Conservation (phyloP, 1,140 invertebrate species). For the Conopomorpha cramerella region DNA sequence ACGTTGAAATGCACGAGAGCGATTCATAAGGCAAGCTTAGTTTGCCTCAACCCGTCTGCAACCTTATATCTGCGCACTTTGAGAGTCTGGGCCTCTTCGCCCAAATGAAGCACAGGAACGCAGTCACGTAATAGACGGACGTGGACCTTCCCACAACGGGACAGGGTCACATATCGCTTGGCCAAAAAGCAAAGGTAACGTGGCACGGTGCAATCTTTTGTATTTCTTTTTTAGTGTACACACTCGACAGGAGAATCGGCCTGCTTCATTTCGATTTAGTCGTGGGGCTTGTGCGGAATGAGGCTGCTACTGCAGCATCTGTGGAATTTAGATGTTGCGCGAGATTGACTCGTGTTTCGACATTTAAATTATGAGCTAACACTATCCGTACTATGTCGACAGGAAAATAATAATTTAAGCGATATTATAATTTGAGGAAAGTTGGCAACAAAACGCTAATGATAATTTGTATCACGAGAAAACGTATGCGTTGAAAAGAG, state of each 20-base stretch:
- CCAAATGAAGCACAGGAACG: slow-evolving; percentile 25
- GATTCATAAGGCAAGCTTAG: slow-evolving; percentile 42
- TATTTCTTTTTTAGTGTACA: background rate
- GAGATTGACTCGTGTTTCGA: too few species aligned
- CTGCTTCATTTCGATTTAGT: background rate
- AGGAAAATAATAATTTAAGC: too few species aligned
- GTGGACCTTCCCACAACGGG: background rate
- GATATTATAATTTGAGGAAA: too few species aligned
- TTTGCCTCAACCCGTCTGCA: slow-evolving; percentile 44
- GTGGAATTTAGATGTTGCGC: too few species aligned
- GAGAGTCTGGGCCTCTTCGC: slow-evolving; percentile 16
- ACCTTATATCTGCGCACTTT: slow-evolving; percentile 33
- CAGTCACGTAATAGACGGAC: slow-evolving; percentile 18
- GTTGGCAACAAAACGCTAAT: too few species aligned
- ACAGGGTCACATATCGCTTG: background rate
- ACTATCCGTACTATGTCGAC: too few species aligned
- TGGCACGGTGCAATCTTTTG: background rate
- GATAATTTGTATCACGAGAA: too few species aligned
- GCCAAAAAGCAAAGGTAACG: background rate
- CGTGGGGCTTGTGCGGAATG: too few species aligned
- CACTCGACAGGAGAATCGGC: background rate
- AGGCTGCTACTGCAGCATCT: too few species aligned
- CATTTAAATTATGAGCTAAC: too few species aligned
- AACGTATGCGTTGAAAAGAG: too few species aligned
- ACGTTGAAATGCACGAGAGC: slow-evolving; percentile 23